Percentiles rank a stretch among this genome's conserved stretches.
Evolutionary conservation across 2,888 invertebrate species (phyloP).

Genomic region (Orchestes rusci): DNA sequence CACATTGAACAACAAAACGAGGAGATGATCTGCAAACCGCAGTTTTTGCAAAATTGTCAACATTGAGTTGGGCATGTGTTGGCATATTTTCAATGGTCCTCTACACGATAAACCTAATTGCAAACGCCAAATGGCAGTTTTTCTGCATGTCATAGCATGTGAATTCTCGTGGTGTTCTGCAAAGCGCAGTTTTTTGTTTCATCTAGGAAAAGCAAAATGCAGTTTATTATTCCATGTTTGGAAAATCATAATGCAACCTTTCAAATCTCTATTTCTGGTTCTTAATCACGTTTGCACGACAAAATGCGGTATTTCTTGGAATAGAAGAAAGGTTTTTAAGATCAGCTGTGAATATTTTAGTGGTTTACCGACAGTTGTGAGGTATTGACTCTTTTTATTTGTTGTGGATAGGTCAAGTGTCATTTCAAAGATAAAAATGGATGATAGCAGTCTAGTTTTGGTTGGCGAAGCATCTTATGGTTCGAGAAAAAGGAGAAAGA

Average conservation of each 20-base stretch:
- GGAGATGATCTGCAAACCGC: not conserved
- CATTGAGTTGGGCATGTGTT: conserved; percentile 4
- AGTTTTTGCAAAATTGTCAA: conserved; percentile 1
- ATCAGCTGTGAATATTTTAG: conserved; percentile 1
- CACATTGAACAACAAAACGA: too few species aligned
- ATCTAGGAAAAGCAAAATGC: too few species aligned
- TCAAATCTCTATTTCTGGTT: not conserved
- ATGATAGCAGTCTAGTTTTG: not conserved
- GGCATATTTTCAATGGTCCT: not conserved
- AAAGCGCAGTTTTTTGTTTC: too few species aligned
- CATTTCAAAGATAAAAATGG: conserved; percentile 2
- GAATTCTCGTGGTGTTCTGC: not conserved
- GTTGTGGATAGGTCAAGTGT: not conserved
- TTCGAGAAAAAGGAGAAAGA: conserved; percentile 1
- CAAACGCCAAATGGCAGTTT: conserved; percentile 1
- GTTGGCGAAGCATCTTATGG: not conserved
- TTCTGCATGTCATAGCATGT: not conserved
- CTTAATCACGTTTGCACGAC: not conserved
- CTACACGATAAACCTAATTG: conserved; percentile 6
- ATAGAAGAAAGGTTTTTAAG: not conserved
- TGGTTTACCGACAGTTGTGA: conserved; percentile 1
- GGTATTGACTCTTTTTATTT: not conserved
- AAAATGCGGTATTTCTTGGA: conserved; percentile 7
- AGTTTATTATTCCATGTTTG: too few species aligned
- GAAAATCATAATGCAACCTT: not conserved